Evolutionary conservation across 2,113 vertebrate genomes (phyloP), one percentile per base, ranked within the genome.

Genomic region (Malurus melanocephalus): DNA sequence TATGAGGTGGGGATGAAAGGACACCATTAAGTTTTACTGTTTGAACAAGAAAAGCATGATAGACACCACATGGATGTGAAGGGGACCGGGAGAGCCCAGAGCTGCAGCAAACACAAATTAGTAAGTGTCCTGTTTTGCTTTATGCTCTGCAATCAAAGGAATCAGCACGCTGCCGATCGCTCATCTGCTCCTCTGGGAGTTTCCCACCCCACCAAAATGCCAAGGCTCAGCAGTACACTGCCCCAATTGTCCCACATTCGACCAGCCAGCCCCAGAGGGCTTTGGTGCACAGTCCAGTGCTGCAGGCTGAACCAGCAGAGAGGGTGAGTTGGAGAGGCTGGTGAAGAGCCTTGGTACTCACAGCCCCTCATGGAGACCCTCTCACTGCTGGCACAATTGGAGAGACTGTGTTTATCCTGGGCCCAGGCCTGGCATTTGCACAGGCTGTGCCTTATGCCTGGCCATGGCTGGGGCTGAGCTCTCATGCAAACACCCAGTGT

Each of bases 231-330:
- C 33, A 64, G 4, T 3, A 19, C 6, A 5, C 59, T 67, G 53
- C 19, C 35, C 1, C 1, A 0, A 8, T n/a, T 53, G 51, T 45
- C 24, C 26, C n/a, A 10, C 28, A 4, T 1, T 15, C 11, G 43
- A 22, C 13, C 52, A 28, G 52, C 12, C 48, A 74, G 51, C 18
- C 65, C 45, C 52, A 26, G 65, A 11, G 15, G 53, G 65, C 40
- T 79, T 35, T 19, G 55, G 38, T 18, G 22, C 5, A 2, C 40
- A 74, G 26, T 15, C 19, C 28, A 23, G 48, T 14, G 48, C 59
- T 4, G 9, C 27, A 32, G 69, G 61, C 46, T 88, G 26, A 22
- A 16, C 13, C 42, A 65, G 45, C 13, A 24, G 16, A 30, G 28
- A 28, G 10, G 7, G 4, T 51, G 35, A 62, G 57, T n/a, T n/a